Percentiles rank a stretch among this genome's conserved stretches.
phyloP scores from a whole-genome alignment of 2,797 vertebrate species.

The Trachurus trachurus region DNA sequence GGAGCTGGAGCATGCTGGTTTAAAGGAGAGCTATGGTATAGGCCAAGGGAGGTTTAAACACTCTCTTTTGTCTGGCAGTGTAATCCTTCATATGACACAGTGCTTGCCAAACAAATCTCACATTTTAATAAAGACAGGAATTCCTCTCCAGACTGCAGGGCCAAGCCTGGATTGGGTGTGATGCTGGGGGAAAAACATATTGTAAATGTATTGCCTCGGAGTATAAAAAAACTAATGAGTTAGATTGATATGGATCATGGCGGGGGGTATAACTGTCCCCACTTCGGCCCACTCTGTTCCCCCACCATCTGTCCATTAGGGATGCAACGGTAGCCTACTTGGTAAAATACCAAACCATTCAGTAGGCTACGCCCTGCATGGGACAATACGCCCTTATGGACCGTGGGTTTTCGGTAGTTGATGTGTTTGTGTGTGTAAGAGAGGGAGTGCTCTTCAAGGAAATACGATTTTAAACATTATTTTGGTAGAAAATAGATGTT shows the following conservation, averaged over 20 bases:
- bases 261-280: neutral
- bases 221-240: slow-evolving; percentile 14
- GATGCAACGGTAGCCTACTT: no score
- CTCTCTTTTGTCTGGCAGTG: slow-evolving; percentile 53
- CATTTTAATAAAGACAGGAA: slow-evolving; percentile 81
- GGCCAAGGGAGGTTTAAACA: slow-evolving; percentile 49
- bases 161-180: slow-evolving; percentile 38
- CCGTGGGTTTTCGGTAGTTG: no score
- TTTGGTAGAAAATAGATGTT: no score
- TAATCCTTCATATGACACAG: slow-evolving; percentile 72
- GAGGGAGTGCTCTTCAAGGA: no score
- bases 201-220: slow-evolving; percentile 6
- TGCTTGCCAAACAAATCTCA: slow-evolving; percentile 69
- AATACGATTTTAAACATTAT: no score
- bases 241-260: neutral
- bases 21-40: slow-evolving; percentile 50
- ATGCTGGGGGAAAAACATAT: slow-evolving; percentile 48
- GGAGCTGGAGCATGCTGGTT: slow-evolving; percentile 44
- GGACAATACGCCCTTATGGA: no score
- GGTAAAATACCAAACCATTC: no score
- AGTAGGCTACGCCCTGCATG: no score
- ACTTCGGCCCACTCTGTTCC: neutral
- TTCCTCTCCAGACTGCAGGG: slow-evolving; percentile 52
- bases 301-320: no score
- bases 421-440: no score